These are phyloP conservation scores for Seira sanloemensis DNA, from an alignment of 2,888 invertebrate species.

Conservation along the genomic window DNA sequence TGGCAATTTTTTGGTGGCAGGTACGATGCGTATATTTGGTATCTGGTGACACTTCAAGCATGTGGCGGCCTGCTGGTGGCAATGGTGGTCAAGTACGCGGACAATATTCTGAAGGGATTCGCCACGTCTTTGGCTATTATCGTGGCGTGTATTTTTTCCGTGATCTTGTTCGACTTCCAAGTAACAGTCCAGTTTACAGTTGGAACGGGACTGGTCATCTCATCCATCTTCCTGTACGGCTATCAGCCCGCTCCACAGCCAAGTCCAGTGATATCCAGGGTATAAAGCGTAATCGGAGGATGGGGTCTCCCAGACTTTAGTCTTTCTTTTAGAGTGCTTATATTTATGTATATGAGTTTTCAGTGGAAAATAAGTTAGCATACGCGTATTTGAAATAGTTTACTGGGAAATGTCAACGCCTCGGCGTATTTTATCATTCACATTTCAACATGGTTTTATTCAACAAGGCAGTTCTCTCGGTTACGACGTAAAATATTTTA, in stretches of 20 bases:
- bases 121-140: constrained; percentile 98
- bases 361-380: no score
- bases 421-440: no score
- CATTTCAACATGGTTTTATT: no score
- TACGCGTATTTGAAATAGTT: no score
- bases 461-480: no score
- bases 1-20: constrained; percentile 75
- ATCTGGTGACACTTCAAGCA: constrained; percentile 92
- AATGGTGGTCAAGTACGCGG: constrained; percentile 98
- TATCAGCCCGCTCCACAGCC: constrained; percentile 74
- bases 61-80: constrained; percentile 97
- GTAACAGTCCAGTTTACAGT: constrained; percentile 90
- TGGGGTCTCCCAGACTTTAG: neutral
- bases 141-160: constrained; percentile 94
- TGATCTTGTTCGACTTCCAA: constrained; percentile 92
- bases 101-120: constrained; percentile 98
- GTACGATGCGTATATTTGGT: constrained; percentile 81
- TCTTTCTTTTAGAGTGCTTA: neutral
- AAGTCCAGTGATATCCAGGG: constrained; percentile 67
- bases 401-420: no score
- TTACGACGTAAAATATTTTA: no score
- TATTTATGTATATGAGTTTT: neutral
- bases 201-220: constrained; percentile 92
- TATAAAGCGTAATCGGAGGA: constrained; percentile 59
- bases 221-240: constrained; percentile 95